Conservation (phyloP, 1,140 invertebrate genomes). For the Colletes latitarsis region DNA sequence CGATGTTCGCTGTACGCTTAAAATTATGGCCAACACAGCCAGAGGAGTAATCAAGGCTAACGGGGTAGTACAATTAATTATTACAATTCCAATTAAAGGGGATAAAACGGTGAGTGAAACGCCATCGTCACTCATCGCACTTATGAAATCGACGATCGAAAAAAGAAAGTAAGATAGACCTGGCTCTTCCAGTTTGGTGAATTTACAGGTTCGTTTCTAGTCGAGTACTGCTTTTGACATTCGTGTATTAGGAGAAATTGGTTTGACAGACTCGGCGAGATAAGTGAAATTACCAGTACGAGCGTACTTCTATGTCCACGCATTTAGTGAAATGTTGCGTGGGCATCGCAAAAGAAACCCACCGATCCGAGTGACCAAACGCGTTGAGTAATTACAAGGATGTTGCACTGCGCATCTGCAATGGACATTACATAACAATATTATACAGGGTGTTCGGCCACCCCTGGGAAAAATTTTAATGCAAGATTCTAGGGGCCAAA, state of each 20-base stretch:
- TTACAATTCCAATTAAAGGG: not conserved
- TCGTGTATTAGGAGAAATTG: slow-evolving; percentile 19
- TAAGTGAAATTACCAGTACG: slow-evolving; percentile 40
- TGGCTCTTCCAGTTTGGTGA: not conserved
- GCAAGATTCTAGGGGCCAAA: too few species aligned
- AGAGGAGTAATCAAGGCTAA: not conserved
- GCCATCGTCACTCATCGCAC: too few species aligned
- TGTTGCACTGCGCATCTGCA: slow-evolving; percentile 30
- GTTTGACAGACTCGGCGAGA: slow-evolving; percentile 49
- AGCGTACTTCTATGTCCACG: slow-evolving; percentile 33
- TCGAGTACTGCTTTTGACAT: not conserved
- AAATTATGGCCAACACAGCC: too few species aligned
- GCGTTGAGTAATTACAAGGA: slow-evolving; percentile 49
- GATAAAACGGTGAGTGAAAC: too few species aligned
- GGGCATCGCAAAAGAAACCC: slow-evolving; percentile 43
- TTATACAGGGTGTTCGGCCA: too few species aligned
- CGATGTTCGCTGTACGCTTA: too few species aligned
- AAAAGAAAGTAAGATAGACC: slow-evolving; percentile 1
- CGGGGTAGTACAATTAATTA: not conserved
- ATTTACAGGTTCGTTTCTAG: not conserved
- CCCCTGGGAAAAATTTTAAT: too few species aligned
- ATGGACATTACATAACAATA: slow-evolving; percentile 44
- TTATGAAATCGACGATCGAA: not conserved
- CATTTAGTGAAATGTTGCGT: slow-evolving; percentile 19
- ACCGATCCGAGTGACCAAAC: slow-evolving; percentile 35